A percentile compares a stretch with the other conserved stretches of the same genome.
Conservation (phyloP, 2,113 vertebrate genomes). For the Embiotoca jacksoni region DNA sequence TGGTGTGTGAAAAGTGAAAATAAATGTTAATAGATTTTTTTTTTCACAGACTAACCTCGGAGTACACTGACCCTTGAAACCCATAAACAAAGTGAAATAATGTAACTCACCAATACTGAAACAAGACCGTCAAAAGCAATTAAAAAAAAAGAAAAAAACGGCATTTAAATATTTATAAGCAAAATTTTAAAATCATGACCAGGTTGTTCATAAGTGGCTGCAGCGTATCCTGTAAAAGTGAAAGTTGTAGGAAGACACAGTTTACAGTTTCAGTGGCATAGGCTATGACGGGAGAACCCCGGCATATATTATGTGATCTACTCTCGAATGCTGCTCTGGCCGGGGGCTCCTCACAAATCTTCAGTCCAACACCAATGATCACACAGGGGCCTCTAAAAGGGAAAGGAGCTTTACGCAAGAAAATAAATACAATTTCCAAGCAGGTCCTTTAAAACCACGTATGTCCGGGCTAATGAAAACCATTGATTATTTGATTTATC, state of each 20-base stretch:
- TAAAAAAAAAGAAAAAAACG: not conserved
- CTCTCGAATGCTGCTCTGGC: slow-evolving; percentile 55
- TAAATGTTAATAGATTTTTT: not conserved
- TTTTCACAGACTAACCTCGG: no score
- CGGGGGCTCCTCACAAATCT: slow-evolving; percentile 77
- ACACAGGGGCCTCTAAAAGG: slow-evolving; percentile 71
- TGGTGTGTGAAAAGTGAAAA: slow-evolving; percentile 1
- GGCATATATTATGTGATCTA: slow-evolving; percentile 68
- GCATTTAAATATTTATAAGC: slow-evolving; percentile 8
- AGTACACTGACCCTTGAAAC: not conserved
- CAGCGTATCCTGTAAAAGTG: slow-evolving; percentile 36
- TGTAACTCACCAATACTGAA: not conserved
- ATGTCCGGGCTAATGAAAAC: slow-evolving; percentile 63
- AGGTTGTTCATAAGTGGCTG: slow-evolving; percentile 24
- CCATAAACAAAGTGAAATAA: not conserved
- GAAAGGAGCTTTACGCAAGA: slow-evolving; percentile 63
- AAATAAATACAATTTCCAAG: slow-evolving; percentile 76
- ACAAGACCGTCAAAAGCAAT: not conserved
- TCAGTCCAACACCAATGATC: slow-evolving; percentile 71
- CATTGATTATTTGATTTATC: slow-evolving; percentile 70
- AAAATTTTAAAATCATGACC: slow-evolving; percentile 17
- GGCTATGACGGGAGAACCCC: slow-evolving; percentile 57
- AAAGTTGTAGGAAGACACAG: slow-evolving; percentile 51
- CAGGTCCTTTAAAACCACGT: slow-evolving; percentile 53
- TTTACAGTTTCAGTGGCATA: slow-evolving; percentile 67